Evolutionary conservation across 2,888 invertebrate species (phyloP), one percentile per base, ranked within the genome.

Genomic region (Galerucella nymphaeae): DNA sequence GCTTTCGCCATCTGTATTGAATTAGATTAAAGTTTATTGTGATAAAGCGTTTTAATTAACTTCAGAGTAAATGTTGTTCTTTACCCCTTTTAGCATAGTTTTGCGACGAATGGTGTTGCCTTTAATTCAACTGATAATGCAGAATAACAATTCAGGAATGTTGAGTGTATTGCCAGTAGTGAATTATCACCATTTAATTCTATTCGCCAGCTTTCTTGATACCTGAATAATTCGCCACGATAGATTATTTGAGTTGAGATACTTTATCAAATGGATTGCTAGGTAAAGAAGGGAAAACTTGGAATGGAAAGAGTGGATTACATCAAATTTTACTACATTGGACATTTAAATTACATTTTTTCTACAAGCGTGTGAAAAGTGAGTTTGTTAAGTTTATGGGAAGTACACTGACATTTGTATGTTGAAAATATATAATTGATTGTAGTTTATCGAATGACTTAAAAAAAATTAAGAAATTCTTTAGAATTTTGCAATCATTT

Each of bases 31-130:
- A 74, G 65, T 71, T 71, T 42, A 64, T 71, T 57, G 71, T 68
- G 74, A 74, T 74, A 55, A 61, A 74, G 67, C 55, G 71, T 74
- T 73, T 67, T 67, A 70, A 73, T 74, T 74, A 64, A 71, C 50
- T 59, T 48, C 5, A 67, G 45, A 64, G 53, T 64, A 45, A 66
- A 70, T 67, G 66, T 70, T 73, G 72, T 71, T 71, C 71, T 71
- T 71, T 61, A 55, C 57, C 71, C 61, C 42, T 18, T 45, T 62
- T 45, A 66, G 66, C 71, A 55, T 71, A 62, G 61, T 71, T 71
- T 53, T 71, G 66, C 38, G 20, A 57, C 20, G 42, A 59, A 59
- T 38, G 59, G 42, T 67, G 58, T 45, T 67, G 41, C 61, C 16
- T 62, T 62, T 42, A 38, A 42, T 62, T 62, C 42, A 42, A 23